phyloP scores from a whole-genome alignment of 2,797 vertebrate species.

The Chrysolophus pictus region DNA sequence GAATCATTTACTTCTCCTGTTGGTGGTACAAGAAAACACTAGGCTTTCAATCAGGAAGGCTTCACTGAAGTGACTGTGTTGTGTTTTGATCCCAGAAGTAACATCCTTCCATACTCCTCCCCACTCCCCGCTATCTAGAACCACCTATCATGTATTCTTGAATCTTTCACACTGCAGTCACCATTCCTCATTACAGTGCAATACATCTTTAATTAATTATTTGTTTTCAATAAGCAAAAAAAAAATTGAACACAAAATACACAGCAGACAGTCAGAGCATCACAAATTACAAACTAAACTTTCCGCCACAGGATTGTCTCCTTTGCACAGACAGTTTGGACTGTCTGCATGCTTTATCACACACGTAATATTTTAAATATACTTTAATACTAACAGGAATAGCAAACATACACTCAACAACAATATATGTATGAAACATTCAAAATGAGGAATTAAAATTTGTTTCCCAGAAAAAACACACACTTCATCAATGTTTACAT shows the following conservation, averaged over 20 bases:
- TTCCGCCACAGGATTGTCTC: neutral
- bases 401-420: neutral
- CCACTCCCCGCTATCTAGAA: neutral
- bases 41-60: neutral
- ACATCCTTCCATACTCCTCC: neutral
- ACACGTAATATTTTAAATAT: neutral
- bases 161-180: neutral
- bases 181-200: neutral
- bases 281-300: neutral
- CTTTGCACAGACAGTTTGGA: neutral
- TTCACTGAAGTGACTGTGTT: neutral
- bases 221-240: neutral
- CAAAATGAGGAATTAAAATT: neutral
- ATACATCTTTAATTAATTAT: neutral
- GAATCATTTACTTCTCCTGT: neutral
- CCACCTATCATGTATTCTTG: neutral
- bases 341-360: neutral
- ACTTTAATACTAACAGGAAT: neutral
- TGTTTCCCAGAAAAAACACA: neutral
- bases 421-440: neutral
- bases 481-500: neutral
- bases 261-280: neutral
- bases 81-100: neutral
- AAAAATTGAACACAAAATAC: neutral
- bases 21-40: neutral